Evolutionary conservation across 2,797 vertebrate genomes (phyloP).

Genomic region (Phrynocephalus vlangalii): DNA sequence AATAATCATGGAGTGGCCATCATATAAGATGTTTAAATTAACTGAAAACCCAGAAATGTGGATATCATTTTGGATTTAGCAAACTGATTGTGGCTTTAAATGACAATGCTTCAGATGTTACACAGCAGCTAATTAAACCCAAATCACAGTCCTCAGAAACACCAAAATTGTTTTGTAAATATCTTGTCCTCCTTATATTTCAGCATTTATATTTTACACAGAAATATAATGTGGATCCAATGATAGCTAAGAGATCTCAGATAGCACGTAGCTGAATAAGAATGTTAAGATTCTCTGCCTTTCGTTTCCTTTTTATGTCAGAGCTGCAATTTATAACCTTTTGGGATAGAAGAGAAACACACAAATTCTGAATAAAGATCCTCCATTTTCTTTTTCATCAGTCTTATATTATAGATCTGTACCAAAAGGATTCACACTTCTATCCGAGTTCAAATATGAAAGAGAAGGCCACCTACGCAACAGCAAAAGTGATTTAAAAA

Average conservation of each 20-base stretch:
- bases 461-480: constrained; percentile 63
- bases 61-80: background rate
- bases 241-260: background rate
- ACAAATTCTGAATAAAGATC: constrained; percentile 49
- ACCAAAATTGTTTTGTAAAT: background rate
- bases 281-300: background rate
- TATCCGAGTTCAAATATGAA: constrained; percentile 68
- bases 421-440: constrained; percentile 53
- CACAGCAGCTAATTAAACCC: background rate
- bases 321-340: constrained; percentile 35
- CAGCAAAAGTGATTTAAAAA: constrained; percentile 61
- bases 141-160: constrained; percentile 15
- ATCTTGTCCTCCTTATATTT: constrained; percentile 17
- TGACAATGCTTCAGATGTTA: constrained; percentile 1
- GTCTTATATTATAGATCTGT: constrained; percentile 63
- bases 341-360: constrained; percentile 23
- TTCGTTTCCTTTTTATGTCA: constrained; percentile 1
- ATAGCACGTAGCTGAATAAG: constrained; percentile 15
- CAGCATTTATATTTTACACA: constrained; percentile 9
- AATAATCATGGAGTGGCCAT: background rate
- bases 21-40: background rate
- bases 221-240: background rate
- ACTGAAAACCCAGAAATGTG: constrained; percentile 7
- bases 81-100: constrained; percentile 17
- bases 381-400: constrained; percentile 49